Evolutionary conservation across 1,140 invertebrate genomes (phyloP).

Genomic region (Drosophila micromelanica): DNA sequence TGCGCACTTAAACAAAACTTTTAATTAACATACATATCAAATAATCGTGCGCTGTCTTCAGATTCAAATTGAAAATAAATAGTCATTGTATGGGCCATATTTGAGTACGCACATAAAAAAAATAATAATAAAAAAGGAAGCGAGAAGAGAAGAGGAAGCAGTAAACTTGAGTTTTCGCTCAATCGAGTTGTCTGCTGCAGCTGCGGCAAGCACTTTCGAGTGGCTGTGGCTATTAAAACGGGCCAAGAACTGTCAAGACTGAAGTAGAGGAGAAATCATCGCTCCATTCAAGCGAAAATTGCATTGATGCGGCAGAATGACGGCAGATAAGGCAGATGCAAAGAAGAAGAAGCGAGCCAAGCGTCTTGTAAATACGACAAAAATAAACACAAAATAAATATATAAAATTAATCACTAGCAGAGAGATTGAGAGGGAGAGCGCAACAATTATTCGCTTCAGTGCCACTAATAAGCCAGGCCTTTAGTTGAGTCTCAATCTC

Average conservation of each 20-base stretch:
- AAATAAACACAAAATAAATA: background rate
- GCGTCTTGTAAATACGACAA: background rate
- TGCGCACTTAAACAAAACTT: background rate
- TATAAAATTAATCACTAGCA: constrained; percentile 14
- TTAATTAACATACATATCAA: constrained; percentile 40
- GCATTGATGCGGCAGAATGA: constrained; percentile 35
- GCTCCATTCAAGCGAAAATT: constrained; percentile 52
- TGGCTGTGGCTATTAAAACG: constrained; percentile 60
- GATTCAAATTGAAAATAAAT: constrained; percentile 25
- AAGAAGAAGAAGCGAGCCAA: background rate
- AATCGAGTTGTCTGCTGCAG: constrained; percentile 68
- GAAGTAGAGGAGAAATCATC: constrained; percentile 60
- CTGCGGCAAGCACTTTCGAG: constrained; percentile 42
- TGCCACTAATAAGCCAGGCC: constrained; percentile 56
- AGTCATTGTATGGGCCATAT: background rate
- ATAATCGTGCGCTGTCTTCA: constrained; percentile 5
- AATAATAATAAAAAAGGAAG: too few species aligned
- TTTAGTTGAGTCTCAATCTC: background rate
- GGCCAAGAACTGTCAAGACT: constrained; percentile 64
- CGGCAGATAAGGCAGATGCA: background rate
- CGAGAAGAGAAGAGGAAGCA: constrained; percentile 27
- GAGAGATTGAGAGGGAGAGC: constrained; percentile 12
- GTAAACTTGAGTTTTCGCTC: constrained; percentile 53
- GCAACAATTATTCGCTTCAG: constrained; percentile 5
- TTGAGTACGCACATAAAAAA: constrained; percentile 10